Conservation (phyloP, 2,888 invertebrate genomes). For the Beris chalybata region DNA sequence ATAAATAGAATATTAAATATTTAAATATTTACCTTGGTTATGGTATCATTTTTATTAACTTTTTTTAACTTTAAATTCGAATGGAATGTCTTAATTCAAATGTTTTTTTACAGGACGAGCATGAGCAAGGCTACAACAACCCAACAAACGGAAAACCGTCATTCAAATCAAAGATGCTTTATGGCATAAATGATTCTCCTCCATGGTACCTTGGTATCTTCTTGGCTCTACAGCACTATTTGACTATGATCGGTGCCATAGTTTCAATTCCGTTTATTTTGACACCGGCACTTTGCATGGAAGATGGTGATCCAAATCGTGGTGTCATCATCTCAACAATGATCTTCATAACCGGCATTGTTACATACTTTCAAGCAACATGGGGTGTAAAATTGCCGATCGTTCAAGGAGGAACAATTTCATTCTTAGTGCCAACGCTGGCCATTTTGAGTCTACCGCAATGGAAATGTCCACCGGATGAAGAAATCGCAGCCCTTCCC, state of each 20-base stretch:
- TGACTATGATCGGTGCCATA: slow-evolving; percentile 84
- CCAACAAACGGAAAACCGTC: slow-evolving; percentile 35
- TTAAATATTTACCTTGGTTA: too few species aligned
- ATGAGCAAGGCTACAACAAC: too few species aligned
- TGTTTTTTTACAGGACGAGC: too few species aligned
- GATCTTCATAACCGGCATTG: slow-evolving; percentile 79
- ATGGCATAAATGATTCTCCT: slow-evolving; percentile 78
- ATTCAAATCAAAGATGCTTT: slow-evolving; percentile 57
- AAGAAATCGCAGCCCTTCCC: slow-evolving; percentile 60
- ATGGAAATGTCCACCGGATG: slow-evolving; percentile 69
- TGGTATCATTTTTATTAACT: too few species aligned
- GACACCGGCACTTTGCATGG: slow-evolving; percentile 79
- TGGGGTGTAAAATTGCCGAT: slow-evolving; percentile 76
- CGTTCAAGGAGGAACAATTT: slow-evolving; percentile 78
- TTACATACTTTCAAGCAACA: slow-evolving; percentile 73
- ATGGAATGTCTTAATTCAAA: too few species aligned
- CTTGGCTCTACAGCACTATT: slow-evolving; percentile 81
- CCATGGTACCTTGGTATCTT: slow-evolving; percentile 84
- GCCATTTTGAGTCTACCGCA: slow-evolving; percentile 72
- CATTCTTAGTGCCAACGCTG: slow-evolving; percentile 76
- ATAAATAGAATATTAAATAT: too few species aligned
- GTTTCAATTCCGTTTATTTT: slow-evolving; percentile 81
- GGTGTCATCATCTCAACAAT: slow-evolving; percentile 80
- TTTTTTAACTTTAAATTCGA: too few species aligned
- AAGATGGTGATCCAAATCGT: slow-evolving; percentile 70